Conservation (phyloP, 2,797 vertebrate genomes). For the Gymnothorax javanicus region DNA sequence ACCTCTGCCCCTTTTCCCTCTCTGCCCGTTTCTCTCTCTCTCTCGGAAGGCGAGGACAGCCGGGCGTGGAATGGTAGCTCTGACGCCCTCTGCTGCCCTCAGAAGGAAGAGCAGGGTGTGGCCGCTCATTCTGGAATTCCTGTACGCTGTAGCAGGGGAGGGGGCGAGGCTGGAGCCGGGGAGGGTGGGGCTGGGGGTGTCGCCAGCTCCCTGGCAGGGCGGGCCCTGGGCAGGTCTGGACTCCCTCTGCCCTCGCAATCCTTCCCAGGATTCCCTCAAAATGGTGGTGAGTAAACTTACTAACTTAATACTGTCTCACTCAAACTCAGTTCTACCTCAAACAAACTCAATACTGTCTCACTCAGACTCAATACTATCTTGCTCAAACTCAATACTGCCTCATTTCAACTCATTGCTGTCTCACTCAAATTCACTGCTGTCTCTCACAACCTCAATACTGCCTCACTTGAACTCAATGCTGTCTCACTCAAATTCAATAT, state of each 20-base stretch:
- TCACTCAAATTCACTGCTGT: not conserved
- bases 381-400: too few relatives aligned
- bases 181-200: slow-evolving; percentile 40
- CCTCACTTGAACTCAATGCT: too few relatives aligned
- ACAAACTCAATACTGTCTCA: too few relatives aligned
- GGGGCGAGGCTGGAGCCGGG: slow-evolving; percentile 47
- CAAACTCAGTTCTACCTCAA: too few relatives aligned
- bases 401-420: not conserved
- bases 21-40: not conserved
- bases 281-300: slow-evolving; percentile 74
- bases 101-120: slow-evolving; percentile 74
- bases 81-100: slow-evolving; percentile 73
- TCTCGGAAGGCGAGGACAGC: slow-evolving; percentile 71
- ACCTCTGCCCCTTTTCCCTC: not conserved
- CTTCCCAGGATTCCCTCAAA: slow-evolving; percentile 87
- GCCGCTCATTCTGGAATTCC: slow-evolving; percentile 78
- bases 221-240: slow-evolving; percentile 76
- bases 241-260: slow-evolving; percentile 88
- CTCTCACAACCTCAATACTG: not conserved
- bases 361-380: too few relatives aligned
- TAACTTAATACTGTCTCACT: not conserved
- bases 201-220: slow-evolving; percentile 67
- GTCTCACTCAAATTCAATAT: too few relatives aligned
- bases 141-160: slow-evolving; percentile 70
- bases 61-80: slow-evolving; percentile 79